Conservation (phyloP, 1,140 invertebrate species). For the Hylaeus anthracinus region DNA sequence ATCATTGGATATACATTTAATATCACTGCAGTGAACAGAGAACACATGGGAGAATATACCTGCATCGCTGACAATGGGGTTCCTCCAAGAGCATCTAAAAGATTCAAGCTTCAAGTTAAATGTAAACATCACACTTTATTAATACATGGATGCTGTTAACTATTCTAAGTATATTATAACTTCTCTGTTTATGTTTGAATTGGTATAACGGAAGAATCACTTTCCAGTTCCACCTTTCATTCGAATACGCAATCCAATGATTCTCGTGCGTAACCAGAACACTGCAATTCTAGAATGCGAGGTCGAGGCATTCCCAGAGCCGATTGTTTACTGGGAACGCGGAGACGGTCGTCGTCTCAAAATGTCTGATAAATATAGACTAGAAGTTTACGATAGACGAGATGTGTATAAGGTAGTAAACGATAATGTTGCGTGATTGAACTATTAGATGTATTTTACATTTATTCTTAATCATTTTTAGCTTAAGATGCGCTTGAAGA, state of each 20-base stretch:
- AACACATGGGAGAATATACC: conserved; percentile 92
- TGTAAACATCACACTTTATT: conserved; percentile 85
- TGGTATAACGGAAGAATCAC: not conserved
- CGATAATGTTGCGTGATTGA: not conserved
- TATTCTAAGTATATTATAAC: no score
- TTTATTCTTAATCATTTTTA: conserved; percentile 63
- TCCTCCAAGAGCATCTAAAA: conserved; percentile 90
- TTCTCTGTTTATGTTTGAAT: not conserved
- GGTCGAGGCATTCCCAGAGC: conserved; percentile 93
- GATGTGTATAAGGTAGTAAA: conserved; percentile 81
- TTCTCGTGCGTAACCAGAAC: conserved; percentile 86
- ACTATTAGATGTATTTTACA: not conserved
- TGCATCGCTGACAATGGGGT: conserved; percentile 95
- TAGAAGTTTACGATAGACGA: conserved; percentile 82
- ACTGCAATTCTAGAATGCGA: conserved; percentile 90
- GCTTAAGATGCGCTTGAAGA: conserved; percentile 88
- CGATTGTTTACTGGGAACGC: conserved; percentile 90
- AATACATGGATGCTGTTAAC: no score
- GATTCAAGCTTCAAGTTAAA: conserved; percentile 91
- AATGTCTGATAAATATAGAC: conserved; percentile 85
- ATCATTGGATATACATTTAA: conserved; percentile 88
- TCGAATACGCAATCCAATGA: conserved; percentile 87
- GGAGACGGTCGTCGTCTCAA: conserved; percentile 88
- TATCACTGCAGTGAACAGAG: conserved; percentile 90
- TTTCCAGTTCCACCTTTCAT: conserved; percentile 91